A percentile compares a stretch with the other conserved stretches of the same genome.
Evolutionary conservation across 2,797 vertebrate genomes (phyloP).

Genomic region (Eulemur albifrons): DNA sequence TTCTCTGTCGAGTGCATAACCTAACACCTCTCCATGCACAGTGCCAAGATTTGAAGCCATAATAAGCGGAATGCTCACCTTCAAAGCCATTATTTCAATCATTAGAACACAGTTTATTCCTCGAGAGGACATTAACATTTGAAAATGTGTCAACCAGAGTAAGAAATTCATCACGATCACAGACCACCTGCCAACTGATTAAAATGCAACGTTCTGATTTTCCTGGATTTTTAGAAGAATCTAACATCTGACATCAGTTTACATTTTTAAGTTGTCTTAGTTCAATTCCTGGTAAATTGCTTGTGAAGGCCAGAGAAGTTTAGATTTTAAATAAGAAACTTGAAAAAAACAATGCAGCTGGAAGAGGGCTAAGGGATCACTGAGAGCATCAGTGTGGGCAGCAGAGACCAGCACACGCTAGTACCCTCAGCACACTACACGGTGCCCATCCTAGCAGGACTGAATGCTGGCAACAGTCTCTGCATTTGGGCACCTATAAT

Average conservation of each 20-base stretch:
- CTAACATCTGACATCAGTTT: conserved; percentile 72
- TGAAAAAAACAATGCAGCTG: conserved; percentile 6
- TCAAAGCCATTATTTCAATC: conserved; percentile 83
- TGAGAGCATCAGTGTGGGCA: background rate
- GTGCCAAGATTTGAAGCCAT: conserved; percentile 82
- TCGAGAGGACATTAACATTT: conserved; percentile 85
- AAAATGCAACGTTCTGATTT: conserved; percentile 81
- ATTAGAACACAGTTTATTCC: conserved; percentile 85
- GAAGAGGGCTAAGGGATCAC: background rate
- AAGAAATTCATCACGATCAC: conserved; percentile 82
- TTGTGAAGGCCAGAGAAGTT: conserved; percentile 68
- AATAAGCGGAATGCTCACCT: conserved; percentile 83
- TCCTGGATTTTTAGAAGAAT: conserved; percentile 71
- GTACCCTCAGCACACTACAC: fast-evolving
- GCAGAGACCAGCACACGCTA: background rate
- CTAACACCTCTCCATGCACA: conserved; percentile 80
- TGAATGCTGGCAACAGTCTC: background rate
- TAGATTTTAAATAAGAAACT: conserved; percentile 64
- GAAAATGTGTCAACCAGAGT: conserved; percentile 84
- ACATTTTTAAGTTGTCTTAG: conserved; percentile 73
- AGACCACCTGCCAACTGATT: conserved; percentile 83
- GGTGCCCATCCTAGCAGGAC: background rate
- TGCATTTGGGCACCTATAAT: background rate
- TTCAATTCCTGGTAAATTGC: conserved; percentile 59
- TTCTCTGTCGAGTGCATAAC: conserved; percentile 79